Percentiles rank a stretch among this genome's conserved stretches.
Conservation (phyloP, 2,888 invertebrate genomes). For the Cephus pulcher region DNA sequence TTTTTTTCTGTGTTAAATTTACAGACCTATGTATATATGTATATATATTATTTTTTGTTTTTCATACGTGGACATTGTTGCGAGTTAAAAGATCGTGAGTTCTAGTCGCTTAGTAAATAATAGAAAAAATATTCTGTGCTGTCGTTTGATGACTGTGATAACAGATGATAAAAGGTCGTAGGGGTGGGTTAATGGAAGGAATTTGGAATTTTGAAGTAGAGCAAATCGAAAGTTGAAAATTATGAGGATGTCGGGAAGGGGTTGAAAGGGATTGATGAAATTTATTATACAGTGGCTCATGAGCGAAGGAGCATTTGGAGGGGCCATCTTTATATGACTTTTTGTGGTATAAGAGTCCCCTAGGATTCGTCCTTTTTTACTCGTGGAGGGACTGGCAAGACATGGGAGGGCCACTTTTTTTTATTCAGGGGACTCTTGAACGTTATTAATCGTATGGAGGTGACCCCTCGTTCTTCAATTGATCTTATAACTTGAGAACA, state of each 20-base stretch:
- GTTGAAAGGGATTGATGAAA: not conserved
- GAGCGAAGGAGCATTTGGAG: not conserved
- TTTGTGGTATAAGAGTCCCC: not conserved
- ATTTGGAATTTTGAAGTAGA: not conserved
- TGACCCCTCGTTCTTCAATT: not conserved
- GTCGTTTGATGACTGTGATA: not conserved
- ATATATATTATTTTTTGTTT: too few relatives aligned
- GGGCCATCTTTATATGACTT: not conserved
- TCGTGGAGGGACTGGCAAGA: too few relatives aligned
- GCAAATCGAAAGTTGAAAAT: not conserved
- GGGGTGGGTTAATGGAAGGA: not conserved
- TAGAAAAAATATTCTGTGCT: not conserved
- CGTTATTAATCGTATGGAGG: not conserved
- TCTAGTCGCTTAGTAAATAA: not conserved
- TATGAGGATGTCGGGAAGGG: not conserved
- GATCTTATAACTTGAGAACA: not conserved
- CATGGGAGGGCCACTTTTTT: too few relatives aligned
- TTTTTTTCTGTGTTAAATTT: too few relatives aligned
- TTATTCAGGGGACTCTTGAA: not conserved
- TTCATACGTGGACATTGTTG: too few relatives aligned
- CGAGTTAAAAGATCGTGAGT: too few relatives aligned
- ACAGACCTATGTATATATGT: too few relatives aligned
- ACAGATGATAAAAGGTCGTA: not conserved
- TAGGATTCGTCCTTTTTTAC: not conserved
- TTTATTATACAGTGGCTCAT: not conserved